These are phyloP conservation scores for Percopsis omiscomaycus DNA, from an alignment of 2,797 vertebrate species.

Conservation along the genomic window DNA sequence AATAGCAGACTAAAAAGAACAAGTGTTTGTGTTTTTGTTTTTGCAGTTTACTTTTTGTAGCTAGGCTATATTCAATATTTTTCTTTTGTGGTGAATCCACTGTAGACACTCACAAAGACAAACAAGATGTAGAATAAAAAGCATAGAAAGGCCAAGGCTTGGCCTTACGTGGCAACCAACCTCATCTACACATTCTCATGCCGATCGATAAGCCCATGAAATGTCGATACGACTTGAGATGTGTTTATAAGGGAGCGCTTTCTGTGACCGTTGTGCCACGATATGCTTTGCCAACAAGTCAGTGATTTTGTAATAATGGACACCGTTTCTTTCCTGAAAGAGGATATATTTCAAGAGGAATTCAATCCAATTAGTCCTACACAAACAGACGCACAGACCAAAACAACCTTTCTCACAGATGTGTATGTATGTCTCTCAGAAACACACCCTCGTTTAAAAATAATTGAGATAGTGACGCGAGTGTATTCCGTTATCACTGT, in stretches of 20 bases:
- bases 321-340: slow-evolving; percentile 15
- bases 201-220: slow-evolving; percentile 81
- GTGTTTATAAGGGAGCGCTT: slow-evolving; percentile 52
- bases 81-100: background rate
- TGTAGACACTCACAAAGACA: slow-evolving; percentile 3
- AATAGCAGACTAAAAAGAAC: too few species aligned
- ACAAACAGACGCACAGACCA: background rate
- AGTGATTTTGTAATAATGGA: slow-evolving; percentile 56
- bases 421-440: background rate
- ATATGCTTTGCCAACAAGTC: slow-evolving; percentile 41
- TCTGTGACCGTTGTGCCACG: slow-evolving; percentile 63
- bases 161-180: slow-evolving; percentile 63
- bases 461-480: too few species aligned
- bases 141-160: slow-evolving; percentile 47
- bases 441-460: background rate
- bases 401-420: too few species aligned
- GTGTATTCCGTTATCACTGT: background rate
- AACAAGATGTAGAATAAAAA: slow-evolving; percentile 17
- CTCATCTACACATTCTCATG: slow-evolving; percentile 83
- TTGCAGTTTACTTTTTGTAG: background rate
- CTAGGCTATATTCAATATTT: background rate
- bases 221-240: slow-evolving; percentile 66
- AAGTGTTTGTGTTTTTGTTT: too few species aligned
- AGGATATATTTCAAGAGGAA: slow-evolving; percentile 33
- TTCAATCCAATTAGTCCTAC: slow-evolving; percentile 47